A percentile compares a stretch with the other conserved stretches of the same genome.
These are phyloP conservation scores for Drosophila oshimai DNA, from an alignment of 1,140 invertebrate genomes.

Conservation along the genomic window DNA sequence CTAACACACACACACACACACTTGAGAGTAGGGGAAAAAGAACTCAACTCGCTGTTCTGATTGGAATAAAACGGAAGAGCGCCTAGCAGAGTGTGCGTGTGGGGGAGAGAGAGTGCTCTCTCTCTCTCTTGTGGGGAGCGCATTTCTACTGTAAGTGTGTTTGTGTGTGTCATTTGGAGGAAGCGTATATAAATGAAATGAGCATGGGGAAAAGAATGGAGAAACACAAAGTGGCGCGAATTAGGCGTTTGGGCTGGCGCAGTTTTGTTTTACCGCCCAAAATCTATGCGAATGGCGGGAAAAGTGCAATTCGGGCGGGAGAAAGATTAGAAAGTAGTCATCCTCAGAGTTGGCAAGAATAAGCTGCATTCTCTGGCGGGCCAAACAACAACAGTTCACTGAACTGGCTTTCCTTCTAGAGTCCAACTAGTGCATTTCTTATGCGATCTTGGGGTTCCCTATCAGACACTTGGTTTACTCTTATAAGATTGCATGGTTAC, in stretches of 20 bases:
- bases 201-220: constrained; percentile 57
- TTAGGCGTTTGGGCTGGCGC: constrained; percentile 74
- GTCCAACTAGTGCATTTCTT: background rate
- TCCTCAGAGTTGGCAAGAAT: background rate
- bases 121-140: constrained; percentile 29
- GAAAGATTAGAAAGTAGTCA: constrained; percentile 59
- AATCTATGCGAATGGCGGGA: constrained; percentile 73
- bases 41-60: constrained; percentile 59
- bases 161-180: constrained; percentile 49
- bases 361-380: background rate
- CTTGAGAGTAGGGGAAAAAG: constrained; percentile 23
- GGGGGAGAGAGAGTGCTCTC: constrained; percentile 3
- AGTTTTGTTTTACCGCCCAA: constrained; percentile 75
- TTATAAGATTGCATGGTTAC: too few species aligned
- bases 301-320: constrained; percentile 67
- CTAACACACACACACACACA: background rate
- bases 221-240: constrained; percentile 73
- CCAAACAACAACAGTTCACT: background rate
- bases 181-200: constrained; percentile 44
- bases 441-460: background rate
- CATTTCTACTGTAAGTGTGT: constrained; percentile 15
- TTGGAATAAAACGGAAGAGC: constrained; percentile 71
- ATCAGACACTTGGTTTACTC: background rate
- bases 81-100: constrained; percentile 27
- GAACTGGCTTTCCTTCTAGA: background rate